Percentiles rank a stretch among this genome's conserved stretches.
These are phyloP conservation scores for Arge pagana DNA, from an alignment of 2,888 invertebrate genomes.

Conservation along the genomic window DNA sequence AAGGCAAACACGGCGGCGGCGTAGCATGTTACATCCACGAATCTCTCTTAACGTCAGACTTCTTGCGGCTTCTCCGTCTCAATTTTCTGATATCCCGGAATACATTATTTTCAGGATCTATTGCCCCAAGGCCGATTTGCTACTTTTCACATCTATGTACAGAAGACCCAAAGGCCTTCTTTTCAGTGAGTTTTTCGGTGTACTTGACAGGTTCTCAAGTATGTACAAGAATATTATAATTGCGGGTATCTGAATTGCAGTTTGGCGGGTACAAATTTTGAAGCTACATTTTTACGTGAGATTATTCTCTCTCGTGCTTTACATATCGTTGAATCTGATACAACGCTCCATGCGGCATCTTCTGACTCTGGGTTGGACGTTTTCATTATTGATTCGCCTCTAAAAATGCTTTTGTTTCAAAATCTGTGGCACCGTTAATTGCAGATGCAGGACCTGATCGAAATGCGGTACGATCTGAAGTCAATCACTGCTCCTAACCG, in stretches of 20 bases:
- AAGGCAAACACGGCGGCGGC: slow-evolving; percentile 5
- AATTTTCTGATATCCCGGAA: neutral
- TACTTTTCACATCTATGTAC: neutral
- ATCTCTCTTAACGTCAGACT: too few species aligned
- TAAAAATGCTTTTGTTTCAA: neutral
- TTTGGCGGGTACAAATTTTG: neutral
- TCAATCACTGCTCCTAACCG: too few species aligned
- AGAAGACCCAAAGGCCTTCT: neutral
- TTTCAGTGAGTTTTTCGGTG: neutral
- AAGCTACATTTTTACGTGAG: neutral
- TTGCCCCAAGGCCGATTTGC: too few species aligned
- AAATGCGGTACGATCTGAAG: neutral
- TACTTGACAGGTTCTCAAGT: neutral
- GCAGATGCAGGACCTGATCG: neutral
- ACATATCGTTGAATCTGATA: neutral
- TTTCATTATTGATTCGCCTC: neutral
- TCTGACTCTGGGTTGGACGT: slow-evolving; percentile 10
- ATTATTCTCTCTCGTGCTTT: neutral
- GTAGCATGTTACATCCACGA: slow-evolving; percentile 6
- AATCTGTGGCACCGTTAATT: neutral
- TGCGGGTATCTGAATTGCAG: slow-evolving; percentile 5
- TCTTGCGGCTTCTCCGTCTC: neutral
- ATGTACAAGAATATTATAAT: neutral
- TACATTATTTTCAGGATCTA: neutral
- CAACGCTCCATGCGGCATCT: neutral